phyloP scores from a whole-genome alignment of 2,797 vertebrate species.

The Eleutherodactylus coqui region DNA sequence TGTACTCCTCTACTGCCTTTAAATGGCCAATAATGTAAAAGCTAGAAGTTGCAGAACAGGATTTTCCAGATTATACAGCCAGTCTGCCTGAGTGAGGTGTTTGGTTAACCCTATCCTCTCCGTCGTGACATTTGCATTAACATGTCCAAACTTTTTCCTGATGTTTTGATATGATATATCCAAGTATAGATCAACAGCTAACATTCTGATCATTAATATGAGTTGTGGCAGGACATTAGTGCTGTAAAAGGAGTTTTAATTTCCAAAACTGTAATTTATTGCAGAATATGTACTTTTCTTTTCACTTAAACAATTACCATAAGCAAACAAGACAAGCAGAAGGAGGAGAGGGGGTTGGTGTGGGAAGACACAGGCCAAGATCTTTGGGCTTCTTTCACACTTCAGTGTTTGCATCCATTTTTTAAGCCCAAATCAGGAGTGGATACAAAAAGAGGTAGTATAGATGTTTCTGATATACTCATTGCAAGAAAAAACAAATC shows the following conservation, averaged over 20 bases:
- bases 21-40: conserved; percentile 12
- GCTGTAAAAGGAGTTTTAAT: too few relatives aligned
- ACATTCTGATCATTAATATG: background rate
- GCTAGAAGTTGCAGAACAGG: conserved; percentile 32
- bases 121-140: background rate
- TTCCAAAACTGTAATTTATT: background rate
- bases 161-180: background rate
- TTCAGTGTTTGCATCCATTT: too few relatives aligned
- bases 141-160: conserved; percentile 5
- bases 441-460: too few relatives aligned
- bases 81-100: conserved; percentile 12
- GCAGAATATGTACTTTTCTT: background rate
- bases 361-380: too few relatives aligned
- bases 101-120: conserved; percentile 35
- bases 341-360: too few relatives aligned
- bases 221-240: background rate
- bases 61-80: conserved; percentile 51
- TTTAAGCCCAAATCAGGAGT: too few relatives aligned
- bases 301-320: background rate
- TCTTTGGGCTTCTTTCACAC: too few relatives aligned
- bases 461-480: too few relatives aligned
- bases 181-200: background rate
- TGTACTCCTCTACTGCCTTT: background rate
- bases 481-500: too few relatives aligned
- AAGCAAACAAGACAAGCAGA: too few relatives aligned